Conservation (phyloP, 30 jellyfish, hydroid and myxozoan genomes). For the Turritopsis dohrnii region DNA sequence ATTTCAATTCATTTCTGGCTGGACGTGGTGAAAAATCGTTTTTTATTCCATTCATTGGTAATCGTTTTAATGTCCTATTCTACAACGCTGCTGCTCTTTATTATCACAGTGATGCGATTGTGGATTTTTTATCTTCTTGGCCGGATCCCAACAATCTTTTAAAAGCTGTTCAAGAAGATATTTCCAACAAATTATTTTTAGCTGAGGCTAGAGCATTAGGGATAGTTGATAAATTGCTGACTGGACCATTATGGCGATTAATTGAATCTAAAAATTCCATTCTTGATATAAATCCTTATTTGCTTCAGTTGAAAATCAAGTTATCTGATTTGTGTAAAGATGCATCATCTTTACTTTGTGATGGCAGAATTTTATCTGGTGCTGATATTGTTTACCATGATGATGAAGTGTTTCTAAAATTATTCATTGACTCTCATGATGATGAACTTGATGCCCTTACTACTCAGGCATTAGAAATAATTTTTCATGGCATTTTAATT, state of each 20-base stretch:
- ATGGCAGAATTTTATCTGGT: not conserved
- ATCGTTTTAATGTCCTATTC: not conserved
- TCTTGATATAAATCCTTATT: conserved; percentile 21
- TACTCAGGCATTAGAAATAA: conserved; percentile 41
- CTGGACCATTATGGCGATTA: conserved; percentile 28
- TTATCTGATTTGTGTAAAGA: not conserved
- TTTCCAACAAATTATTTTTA: not conserved
- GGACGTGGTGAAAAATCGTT: conserved; percentile 6
- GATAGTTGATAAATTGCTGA: not conserved
- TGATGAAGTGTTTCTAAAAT: conserved; percentile 14
- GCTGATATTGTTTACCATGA: conserved; percentile 1
- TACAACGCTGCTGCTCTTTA: conserved; percentile 3
- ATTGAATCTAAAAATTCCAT: not conserved
- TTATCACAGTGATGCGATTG: not conserved
- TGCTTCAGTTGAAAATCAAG: not conserved
- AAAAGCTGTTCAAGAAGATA: conserved; percentile 30
- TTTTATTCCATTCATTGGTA: conserved; percentile 20
- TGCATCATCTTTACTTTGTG: not conserved
- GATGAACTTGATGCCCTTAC: conserved; percentile 28
- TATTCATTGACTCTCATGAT: conserved; percentile 23
- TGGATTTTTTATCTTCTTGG: not conserved
- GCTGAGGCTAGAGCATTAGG: conserved; percentile 32
- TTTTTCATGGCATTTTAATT: conserved; percentile 4
- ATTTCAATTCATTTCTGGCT: conserved; percentile 27
- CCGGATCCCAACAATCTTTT: conserved; percentile 18